phyloP scores from a whole-genome alignment of 2,797 vertebrate species.

The Smutsia gigantea region DNA sequence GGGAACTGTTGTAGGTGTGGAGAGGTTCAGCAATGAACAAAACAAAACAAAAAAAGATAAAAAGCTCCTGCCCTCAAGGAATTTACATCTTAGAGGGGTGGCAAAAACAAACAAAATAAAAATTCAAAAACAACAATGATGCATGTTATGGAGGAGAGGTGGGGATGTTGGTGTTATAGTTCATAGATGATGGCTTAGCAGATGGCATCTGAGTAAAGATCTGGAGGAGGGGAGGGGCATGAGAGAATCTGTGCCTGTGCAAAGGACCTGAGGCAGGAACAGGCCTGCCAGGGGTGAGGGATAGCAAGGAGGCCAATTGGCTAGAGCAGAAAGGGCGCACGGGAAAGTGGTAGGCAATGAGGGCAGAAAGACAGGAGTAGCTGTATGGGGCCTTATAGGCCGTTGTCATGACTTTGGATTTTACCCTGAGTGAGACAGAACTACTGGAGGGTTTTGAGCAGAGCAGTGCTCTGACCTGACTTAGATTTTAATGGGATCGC shows the following conservation, averaged over 20 bases:
- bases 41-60: neutral
- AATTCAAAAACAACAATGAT: neutral
- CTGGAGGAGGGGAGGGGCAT: neutral
- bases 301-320: neutral
- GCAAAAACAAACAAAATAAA: neutral
- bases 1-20: neutral
- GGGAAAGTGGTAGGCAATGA: neutral
- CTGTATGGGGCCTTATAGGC: neutral
- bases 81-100: neutral
- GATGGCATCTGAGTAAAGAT: neutral
- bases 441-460: rapidly evolving
- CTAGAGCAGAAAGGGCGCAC: neutral
- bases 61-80: neutral
- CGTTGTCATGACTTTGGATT: neutral
- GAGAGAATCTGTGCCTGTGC: neutral
- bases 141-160: neutral
- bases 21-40: neutral
- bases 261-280: neutral
- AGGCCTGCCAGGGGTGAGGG: neutral
- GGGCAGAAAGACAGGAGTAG: neutral
- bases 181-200: neutral
- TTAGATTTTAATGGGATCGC: rapidly evolving
- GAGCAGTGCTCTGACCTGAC: neutral
- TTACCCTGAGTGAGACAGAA: neutral
- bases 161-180: too few species aligned